These are phyloP conservation scores for Acrobasis repandana DNA, from an alignment of 2,888 invertebrate genomes.

Conservation along the genomic window DNA sequence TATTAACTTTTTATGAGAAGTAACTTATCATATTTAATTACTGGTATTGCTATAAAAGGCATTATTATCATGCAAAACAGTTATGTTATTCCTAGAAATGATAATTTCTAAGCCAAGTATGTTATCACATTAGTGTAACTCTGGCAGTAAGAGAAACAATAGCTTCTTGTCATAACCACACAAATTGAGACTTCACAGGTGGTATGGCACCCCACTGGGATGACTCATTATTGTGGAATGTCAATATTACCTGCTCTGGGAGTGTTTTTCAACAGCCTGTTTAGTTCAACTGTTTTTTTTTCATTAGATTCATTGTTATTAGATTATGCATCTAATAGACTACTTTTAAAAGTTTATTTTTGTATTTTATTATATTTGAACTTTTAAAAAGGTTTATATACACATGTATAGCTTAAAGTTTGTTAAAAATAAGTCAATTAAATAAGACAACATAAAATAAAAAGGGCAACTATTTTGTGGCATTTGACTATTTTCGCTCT, in stretches of 20 bases:
- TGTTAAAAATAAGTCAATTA: too few species aligned
- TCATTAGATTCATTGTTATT: too few species aligned
- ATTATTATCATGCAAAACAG: not conserved
- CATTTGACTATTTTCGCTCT: too few species aligned
- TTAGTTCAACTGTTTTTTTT: not conserved
- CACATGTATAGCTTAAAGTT: too few species aligned
- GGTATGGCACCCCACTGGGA: constrained; percentile 41
- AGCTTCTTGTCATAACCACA: constrained; percentile 11
- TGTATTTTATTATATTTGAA: too few species aligned
- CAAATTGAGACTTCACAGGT: constrained; percentile 28
- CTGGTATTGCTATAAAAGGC: not conserved
- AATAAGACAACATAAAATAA: too few species aligned
- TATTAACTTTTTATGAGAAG: too few species aligned
- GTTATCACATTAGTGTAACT: not conserved
- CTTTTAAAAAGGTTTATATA: too few species aligned
- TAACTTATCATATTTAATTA: not conserved
- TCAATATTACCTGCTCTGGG: constrained; percentile 48
- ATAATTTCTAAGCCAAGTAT: not conserved
- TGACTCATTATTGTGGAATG: constrained; percentile 65
- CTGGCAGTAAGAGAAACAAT: not conserved
- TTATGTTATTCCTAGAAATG: not conserved
- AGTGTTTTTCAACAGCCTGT: not conserved
- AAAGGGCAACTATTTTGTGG: too few species aligned
- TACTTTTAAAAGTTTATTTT: too few species aligned
- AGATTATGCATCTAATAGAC: too few species aligned